phyloP scores from a whole-genome alignment of 1,140 invertebrate species.

The Cydia amplana region DNA sequence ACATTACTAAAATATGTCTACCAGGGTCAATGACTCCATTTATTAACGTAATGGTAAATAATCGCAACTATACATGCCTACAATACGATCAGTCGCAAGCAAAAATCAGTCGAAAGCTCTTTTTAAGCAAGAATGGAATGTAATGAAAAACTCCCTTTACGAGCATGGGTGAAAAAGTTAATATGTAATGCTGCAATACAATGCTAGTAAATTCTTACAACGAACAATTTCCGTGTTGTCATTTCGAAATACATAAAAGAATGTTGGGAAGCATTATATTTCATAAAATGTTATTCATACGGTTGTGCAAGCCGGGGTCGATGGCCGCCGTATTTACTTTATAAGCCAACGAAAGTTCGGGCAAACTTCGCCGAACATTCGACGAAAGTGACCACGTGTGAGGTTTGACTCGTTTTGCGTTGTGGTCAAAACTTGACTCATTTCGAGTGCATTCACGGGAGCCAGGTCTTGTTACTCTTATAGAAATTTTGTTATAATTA shows the following conservation, averaged over 20 bases:
- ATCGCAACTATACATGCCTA: not conserved
- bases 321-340: slow-evolving; percentile 72
- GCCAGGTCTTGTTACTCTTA: not conserved
- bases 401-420: slow-evolving; percentile 7
- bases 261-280: slow-evolving; percentile 9
- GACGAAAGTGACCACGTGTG: slow-evolving; percentile 27
- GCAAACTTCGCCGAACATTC: slow-evolving; percentile 11
- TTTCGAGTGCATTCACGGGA: not conserved
- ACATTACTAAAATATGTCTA: not conserved
- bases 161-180: not conserved
- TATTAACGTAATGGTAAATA: not conserved
- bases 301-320: slow-evolving; percentile 63
- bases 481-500: not conserved
- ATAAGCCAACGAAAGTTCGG: slow-evolving; percentile 59
- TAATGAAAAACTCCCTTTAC: not conserved
- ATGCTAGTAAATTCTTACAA: not conserved
- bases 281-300: slow-evolving; percentile 52
- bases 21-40: not conserved
- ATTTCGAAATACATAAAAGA: slow-evolving; percentile 30
- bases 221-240: slow-evolving; percentile 17
- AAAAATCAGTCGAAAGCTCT: too few relatives aligned
- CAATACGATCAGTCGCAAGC: too few relatives aligned
- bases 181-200: slow-evolving; percentile 3
- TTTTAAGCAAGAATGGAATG: not conserved
- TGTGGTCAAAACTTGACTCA: slow-evolving; percentile 16